Conservation (phyloP, 37 sponge, comb jelly and placozoan genomes). For the Petrosia ficiformis region DNA sequence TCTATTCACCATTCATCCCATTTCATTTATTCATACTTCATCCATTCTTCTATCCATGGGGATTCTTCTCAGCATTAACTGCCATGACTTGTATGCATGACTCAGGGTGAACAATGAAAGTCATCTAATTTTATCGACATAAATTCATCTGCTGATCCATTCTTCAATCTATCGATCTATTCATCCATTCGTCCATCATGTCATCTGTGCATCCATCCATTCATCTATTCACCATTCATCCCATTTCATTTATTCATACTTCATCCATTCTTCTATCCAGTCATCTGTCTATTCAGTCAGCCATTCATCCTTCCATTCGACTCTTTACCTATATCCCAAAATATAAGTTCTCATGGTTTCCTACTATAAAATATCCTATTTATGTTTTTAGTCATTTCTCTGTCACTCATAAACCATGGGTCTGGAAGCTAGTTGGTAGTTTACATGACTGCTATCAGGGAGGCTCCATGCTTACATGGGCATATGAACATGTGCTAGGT, state of each 20-base stretch:
- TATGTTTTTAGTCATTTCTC: constrained; percentile 76
- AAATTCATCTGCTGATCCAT: too few species aligned
- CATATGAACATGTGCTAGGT: constrained; percentile 83
- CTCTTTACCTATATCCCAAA: neutral
- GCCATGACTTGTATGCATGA: constrained; percentile 91
- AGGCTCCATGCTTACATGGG: constrained; percentile 82
- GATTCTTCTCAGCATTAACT: constrained; percentile 71
- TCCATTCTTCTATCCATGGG: too few species aligned
- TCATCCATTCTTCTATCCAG: neutral
- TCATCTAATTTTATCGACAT: too few species aligned
- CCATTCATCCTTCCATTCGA: too few species aligned
- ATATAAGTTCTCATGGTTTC: constrained; percentile 72
- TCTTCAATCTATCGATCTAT: too few species aligned
- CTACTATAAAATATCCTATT: constrained; percentile 4
- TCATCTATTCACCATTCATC: too few species aligned
- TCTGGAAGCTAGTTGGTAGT: constrained; percentile 75
- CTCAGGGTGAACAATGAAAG: constrained; percentile 51
- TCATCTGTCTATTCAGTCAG: too few species aligned
- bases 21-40: too few species aligned
- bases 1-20: too few species aligned
- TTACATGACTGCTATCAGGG: constrained; percentile 81
- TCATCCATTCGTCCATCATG: too few species aligned
- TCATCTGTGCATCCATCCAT: neutral
- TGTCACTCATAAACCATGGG: constrained; percentile 93
- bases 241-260: neutral